A percentile compares a stretch with the other conserved stretches of the same genome.
These are phyloP conservation scores for Brachionus manjavacas DNA, from an alignment of 1,140 invertebrate species.

Conservation along the genomic window DNA sequence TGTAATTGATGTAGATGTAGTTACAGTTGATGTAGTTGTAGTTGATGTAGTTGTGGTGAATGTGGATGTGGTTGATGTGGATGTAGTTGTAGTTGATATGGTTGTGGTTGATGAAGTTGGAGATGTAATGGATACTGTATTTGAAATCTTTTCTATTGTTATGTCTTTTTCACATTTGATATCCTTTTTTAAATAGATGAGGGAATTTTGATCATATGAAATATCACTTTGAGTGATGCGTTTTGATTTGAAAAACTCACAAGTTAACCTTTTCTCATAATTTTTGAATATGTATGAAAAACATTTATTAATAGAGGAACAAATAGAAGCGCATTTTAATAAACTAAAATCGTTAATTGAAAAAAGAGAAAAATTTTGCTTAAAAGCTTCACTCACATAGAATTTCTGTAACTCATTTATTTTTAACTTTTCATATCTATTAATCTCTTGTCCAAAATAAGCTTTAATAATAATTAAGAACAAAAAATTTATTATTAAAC, in stretches of 20 bases:
- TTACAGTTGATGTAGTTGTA: neutral
- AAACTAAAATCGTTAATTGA: neutral
- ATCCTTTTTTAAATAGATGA: neutral
- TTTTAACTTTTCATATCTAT: neutral
- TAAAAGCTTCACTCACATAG: neutral
- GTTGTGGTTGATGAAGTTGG: too few species aligned
- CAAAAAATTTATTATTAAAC: neutral
- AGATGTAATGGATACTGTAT: too few species aligned
- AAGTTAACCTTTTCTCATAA: neutral
- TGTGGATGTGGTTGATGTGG: neutral
- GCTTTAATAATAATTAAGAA: neutral
- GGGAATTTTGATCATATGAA: neutral
- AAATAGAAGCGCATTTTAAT: neutral
- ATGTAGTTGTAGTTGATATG: neutral
- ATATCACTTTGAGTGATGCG: neutral
- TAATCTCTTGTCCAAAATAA: neutral
- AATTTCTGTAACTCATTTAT: neutral
- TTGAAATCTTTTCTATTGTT: too few species aligned
- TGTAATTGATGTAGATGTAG: neutral
- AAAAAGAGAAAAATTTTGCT: neutral
- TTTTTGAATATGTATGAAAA: neutral
- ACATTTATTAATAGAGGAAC: neutral
- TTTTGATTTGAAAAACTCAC: neutral
- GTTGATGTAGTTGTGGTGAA: neutral
- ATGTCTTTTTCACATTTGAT: too few species aligned